phyloP scores from a whole-genome alignment of 2,888 invertebrate species.

The Dioctria linearis region DNA sequence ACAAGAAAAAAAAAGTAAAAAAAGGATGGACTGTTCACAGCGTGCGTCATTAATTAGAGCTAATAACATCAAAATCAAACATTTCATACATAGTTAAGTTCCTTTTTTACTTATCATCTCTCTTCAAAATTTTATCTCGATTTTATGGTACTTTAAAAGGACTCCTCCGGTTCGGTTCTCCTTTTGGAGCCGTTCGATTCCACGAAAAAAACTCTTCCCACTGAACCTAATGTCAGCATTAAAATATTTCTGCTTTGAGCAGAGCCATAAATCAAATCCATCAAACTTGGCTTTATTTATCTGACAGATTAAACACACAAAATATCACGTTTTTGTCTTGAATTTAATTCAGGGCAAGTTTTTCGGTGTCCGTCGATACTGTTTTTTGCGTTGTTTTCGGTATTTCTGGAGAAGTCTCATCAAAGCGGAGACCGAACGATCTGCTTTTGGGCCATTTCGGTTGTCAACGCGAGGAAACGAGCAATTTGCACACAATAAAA shows the following conservation, averaged over 20 bases:
- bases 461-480: conserved; percentile 45
- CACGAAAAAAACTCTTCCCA: conserved; percentile 40
- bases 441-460: conserved; percentile 28
- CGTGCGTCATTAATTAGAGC: conserved; percentile 55
- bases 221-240: conserved; percentile 61
- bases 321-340: conserved; percentile 60
- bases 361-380: conserved; percentile 30
- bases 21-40: conserved; percentile 37
- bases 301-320: conserved; percentile 62
- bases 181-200: neutral
- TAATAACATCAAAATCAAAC: conserved; percentile 55
- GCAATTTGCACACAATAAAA: conserved; percentile 61
- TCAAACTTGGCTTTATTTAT: conserved; percentile 61
- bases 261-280: conserved; percentile 61
- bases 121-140: conserved; percentile 43
- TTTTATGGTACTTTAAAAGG: conserved; percentile 45
- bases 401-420: conserved; percentile 41
- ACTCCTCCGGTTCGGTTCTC: neutral
- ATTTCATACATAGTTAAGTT: conserved; percentile 50
- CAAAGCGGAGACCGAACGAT: conserved; percentile 37
- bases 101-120: conserved; percentile 26
- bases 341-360: conserved; percentile 55
- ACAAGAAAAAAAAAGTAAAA: neutral
- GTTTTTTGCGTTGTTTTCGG: conserved; percentile 28
- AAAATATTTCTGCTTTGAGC: conserved; percentile 61